A percentile compares a stretch with the other conserved stretches of the same genome.
phyloP scores from a whole-genome alignment of 2,113 vertebrate genomes.

The Gasterosteus nipponicus region DNA sequence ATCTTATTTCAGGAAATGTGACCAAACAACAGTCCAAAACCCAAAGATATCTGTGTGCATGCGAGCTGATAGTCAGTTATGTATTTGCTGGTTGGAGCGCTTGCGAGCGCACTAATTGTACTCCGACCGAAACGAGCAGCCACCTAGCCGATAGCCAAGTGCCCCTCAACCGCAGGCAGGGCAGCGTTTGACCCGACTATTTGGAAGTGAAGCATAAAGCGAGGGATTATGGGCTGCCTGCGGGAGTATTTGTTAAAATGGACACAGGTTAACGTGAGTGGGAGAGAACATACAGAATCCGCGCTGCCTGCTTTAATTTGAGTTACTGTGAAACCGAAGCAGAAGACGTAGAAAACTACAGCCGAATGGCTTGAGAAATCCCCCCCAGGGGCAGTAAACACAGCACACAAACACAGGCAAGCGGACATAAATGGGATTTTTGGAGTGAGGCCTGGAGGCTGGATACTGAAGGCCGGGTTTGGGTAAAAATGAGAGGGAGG shows the following conservation, averaged over 20 bases:
- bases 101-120: background rate
- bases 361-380: background rate
- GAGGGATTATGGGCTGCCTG: background rate
- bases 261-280: background rate
- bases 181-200: background rate
- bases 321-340: background rate
- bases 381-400: background rate
- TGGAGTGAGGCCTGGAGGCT: constrained; percentile 3
- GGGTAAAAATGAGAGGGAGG: constrained; percentile 14
- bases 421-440: constrained; percentile 7
- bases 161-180: background rate
- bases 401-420: constrained; percentile 14
- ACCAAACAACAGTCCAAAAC: no score
- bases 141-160: background rate
- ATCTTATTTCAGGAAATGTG: no score
- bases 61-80: no score
- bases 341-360: background rate
- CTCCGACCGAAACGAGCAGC: background rate
- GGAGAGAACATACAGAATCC: background rate
- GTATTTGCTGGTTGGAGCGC: background rate
- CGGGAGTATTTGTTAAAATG: background rate
- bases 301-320: background rate
- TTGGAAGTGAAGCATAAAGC: background rate
- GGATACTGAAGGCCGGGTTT: constrained; percentile 29
- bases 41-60: no score